Evolutionary conservation across 2,888 invertebrate species (phyloP).

Genomic region (Hoplodrina blanda): DNA sequence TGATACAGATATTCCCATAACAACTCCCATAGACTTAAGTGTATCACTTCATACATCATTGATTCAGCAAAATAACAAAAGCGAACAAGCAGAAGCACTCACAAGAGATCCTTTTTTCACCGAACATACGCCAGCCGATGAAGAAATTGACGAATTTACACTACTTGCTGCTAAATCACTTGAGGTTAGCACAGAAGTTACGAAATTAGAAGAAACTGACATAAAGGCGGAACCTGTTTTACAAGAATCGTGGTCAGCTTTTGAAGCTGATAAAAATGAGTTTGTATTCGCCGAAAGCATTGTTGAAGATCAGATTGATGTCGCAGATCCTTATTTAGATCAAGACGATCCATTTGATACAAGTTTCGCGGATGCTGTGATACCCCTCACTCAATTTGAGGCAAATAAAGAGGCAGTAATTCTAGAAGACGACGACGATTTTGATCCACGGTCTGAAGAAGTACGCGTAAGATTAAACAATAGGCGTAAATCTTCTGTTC

Average conservation of each 20-base stretch:
- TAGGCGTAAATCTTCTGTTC: slow-evolving; percentile 88
- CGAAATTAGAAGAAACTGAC: slow-evolving; percentile 83
- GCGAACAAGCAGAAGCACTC: slow-evolving; percentile 61
- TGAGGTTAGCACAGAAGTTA: slow-evolving; percentile 89
- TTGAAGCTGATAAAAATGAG: slow-evolving; percentile 90
- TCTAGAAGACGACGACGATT: slow-evolving; percentile 89
- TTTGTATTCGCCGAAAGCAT: slow-evolving; percentile 85
- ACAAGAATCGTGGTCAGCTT: slow-evolving; percentile 92
- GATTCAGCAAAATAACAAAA: slow-evolving; percentile 84
- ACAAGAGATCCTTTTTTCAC: slow-evolving; percentile 52
- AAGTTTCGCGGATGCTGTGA: slow-evolving; percentile 94
- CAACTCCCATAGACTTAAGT: slow-evolving; percentile 93
- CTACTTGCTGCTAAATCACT: slow-evolving; percentile 94
- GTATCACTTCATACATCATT: slow-evolving; percentile 91
- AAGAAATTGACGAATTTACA: slow-evolving; percentile 94
- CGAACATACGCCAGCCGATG: slow-evolving; percentile 74
- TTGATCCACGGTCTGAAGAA: slow-evolving; percentile 93
- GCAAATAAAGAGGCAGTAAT: slow-evolving; percentile 82
- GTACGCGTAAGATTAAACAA: slow-evolving; percentile 81
- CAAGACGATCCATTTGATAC: slow-evolving; percentile 96
- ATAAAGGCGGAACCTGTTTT: slow-evolving; percentile 84
- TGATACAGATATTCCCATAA: slow-evolving; percentile 92
- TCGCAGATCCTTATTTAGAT: slow-evolving; percentile 87
- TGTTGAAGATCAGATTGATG: slow-evolving; percentile 86
- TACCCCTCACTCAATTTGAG: slow-evolving; percentile 87